Evolutionary conservation across 2,797 vertebrate genomes (phyloP).

Genomic region (Gallirallus australis): DNA sequence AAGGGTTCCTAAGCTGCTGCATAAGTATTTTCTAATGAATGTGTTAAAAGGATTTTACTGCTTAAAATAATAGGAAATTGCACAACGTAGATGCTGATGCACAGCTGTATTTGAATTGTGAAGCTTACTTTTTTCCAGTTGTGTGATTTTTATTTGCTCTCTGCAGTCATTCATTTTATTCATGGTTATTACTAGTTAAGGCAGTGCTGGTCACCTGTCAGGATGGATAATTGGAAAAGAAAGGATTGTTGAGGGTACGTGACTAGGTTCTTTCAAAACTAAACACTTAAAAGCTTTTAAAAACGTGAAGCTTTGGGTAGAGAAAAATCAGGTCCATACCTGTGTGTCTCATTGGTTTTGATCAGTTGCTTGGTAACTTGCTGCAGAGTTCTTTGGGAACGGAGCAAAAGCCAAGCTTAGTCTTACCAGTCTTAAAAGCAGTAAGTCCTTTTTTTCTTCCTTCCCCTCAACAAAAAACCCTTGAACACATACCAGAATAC

Average conservation of each 20-base stretch:
- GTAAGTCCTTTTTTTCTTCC: not conserved
- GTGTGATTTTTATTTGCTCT: not conserved
- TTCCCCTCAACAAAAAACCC: accelerated
- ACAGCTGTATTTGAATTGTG: not conserved
- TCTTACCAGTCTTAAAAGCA: not conserved
- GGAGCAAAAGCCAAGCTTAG: not conserved
- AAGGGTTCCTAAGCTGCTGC: not conserved
- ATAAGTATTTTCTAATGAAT: not conserved
- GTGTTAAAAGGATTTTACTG: not conserved
- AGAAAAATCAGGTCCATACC: not conserved
- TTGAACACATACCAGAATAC: not conserved
- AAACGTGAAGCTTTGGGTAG: not conserved
- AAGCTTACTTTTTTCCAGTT: not conserved
- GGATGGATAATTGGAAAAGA: not conserved
- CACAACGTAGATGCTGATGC: not conserved
- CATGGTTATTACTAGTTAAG: not conserved
- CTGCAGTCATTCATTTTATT: not conserved
- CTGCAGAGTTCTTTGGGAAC: not conserved
- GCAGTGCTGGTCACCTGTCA: not conserved
- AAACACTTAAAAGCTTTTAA: not conserved
- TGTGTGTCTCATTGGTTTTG: not conserved
- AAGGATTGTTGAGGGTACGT: not conserved
- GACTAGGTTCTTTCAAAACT: not conserved
- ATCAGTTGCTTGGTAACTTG: not conserved
- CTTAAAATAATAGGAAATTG: not conserved